Base-by-base conservation (phyloP, 2,888 invertebrate species). In the Caradrina clavipalpis region DNA sequence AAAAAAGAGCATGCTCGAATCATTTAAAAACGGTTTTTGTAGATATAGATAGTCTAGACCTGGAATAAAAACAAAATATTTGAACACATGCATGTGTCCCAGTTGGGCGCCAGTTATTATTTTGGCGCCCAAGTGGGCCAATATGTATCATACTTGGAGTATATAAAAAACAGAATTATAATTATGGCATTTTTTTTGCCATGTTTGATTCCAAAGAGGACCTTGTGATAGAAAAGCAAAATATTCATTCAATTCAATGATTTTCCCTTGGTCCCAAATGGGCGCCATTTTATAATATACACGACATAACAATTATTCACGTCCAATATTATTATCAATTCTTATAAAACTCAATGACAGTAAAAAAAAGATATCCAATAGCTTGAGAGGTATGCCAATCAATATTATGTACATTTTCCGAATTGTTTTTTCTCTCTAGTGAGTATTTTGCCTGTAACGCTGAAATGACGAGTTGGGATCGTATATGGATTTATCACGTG, bases 401-500 rank as follows among this genome's bases (percentile, higher is more conserved):
- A 15, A 51, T 49, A 68, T 17, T 10, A 39, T 4, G 19, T 42
- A 10, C 7, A 22, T 51, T 56, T 59, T 51, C 11, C 2, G 22
- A 53, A 45, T 63, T 63, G n/a, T 51, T 56, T 59, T 77, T 61
- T 45, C 45, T 11, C 45, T 2, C 21, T 26, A 19, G 21, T 61
- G 49, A 26, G 60, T 49, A 70, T 61, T 70, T 58, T 63, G 42
- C 50, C n/a, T 21, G 61, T 73, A 47, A 60, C 51, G 45, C 26
- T 59, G 39, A 78, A 73, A 58, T 76, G 54, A 67, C 54, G 58
- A 79, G 51, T 54, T 51, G 10, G 61, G 67, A 62, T 55, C 67
- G 35, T 66, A 59, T 73, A 31, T 47, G 61, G 80, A 76, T 79
- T 73, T 76, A 79, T 50, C 1, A 66, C 54, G 22, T 51, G 42